These are phyloP conservation scores for Ptiloglossa arizonensis DNA, from an alignment of 1,140 invertebrate species.

Conservation along the genomic window DNA sequence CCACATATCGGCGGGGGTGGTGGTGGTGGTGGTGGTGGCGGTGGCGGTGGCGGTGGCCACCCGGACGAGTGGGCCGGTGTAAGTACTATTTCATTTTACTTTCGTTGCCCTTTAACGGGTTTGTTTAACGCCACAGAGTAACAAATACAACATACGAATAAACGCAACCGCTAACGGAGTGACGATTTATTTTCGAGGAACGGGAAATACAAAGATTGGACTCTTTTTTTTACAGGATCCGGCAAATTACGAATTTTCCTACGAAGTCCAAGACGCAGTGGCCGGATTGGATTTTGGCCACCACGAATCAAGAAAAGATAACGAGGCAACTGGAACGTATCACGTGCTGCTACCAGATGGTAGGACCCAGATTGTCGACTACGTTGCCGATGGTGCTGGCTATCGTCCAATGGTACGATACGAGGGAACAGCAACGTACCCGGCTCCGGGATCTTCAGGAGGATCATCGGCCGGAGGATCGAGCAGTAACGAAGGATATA, in stretches of 20 bases:
- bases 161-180: too few species aligned
- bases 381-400: slow-evolving; percentile 85
- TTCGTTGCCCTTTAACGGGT: too few species aligned
- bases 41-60: slow-evolving; percentile 70
- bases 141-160: too few species aligned
- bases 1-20: slow-evolving; percentile 38
- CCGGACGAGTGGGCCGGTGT: slow-evolving; percentile 80
- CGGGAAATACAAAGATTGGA: too few species aligned
- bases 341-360: slow-evolving; percentile 86
- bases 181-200: too few species aligned
- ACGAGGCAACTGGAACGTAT: slow-evolving; percentile 85
- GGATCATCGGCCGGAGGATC: slow-evolving; percentile 59
- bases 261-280: slow-evolving; percentile 84
- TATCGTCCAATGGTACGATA: slow-evolving; percentile 87
- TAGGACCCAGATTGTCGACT: slow-evolving; percentile 85
- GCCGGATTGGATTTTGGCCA: slow-evolving; percentile 85
- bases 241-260: slow-evolving; percentile 86
- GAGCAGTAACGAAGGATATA: slow-evolving; percentile 81
- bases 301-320: slow-evolving; percentile 84
- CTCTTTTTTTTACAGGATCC: slow-evolving; percentile 80
- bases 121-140: too few species aligned
- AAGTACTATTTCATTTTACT: slow-evolving; percentile 60
- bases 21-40: slow-evolving; percentile 61
- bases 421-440: slow-evolving; percentile 83
- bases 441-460: slow-evolving; percentile 62